Conservation (phyloP, 2,113 vertebrate species). For the Origma solitaria region DNA sequence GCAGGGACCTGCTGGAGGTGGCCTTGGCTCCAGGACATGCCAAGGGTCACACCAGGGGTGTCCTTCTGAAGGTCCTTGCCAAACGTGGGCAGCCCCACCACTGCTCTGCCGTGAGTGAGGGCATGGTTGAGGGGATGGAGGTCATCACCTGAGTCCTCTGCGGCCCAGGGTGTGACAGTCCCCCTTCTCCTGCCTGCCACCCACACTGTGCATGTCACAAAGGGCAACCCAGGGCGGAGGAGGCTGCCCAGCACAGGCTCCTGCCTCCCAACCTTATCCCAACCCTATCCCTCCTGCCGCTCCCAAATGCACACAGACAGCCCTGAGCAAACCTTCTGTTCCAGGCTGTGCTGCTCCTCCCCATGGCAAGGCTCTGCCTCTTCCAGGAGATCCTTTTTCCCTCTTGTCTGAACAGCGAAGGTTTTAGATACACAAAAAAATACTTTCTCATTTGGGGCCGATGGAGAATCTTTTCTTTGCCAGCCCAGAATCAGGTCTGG, state of each 20-base stretch:
- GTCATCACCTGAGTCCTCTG: not conserved
- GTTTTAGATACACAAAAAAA: not conserved
- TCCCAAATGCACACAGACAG: not conserved
- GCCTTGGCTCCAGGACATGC: not conserved
- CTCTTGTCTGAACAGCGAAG: not conserved
- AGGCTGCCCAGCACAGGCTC: not conserved
- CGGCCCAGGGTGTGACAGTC: not conserved
- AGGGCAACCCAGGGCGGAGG: not conserved
- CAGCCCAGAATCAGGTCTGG: not conserved
- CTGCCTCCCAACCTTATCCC: not conserved
- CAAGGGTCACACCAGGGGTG: not conserved
- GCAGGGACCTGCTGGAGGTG: not conserved
- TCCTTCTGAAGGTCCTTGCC: not conserved
- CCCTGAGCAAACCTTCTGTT: not conserved
- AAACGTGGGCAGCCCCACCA: not conserved
- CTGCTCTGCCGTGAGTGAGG: not conserved
- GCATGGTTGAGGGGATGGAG: not conserved
- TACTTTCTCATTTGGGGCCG: not conserved
- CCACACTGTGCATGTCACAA: rapidly evolving
- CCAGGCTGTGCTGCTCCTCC: not conserved
- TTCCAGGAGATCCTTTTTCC: not conserved
- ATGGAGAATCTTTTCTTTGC: not conserved
- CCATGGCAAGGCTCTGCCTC: not conserved
- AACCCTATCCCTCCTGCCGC: not conserved
- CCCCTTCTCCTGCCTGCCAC: not conserved